Percentiles rank a stretch among this genome's conserved stretches.
These are phyloP conservation scores for Lasioglossum lativentre DNA, from an alignment of 2,888 invertebrate genomes.

Conservation along the genomic window DNA sequence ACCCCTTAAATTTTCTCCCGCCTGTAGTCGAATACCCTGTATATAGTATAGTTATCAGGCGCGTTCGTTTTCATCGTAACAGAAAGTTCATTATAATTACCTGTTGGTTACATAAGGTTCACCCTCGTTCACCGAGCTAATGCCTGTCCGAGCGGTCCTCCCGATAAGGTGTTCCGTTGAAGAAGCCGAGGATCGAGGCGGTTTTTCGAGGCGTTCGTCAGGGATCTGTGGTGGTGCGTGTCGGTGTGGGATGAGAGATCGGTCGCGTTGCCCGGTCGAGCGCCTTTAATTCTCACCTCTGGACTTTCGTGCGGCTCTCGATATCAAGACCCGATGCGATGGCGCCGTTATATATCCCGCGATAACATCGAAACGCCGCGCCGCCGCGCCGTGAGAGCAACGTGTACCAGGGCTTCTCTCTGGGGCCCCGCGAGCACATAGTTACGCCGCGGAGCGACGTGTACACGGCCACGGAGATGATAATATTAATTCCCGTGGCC, in stretches of 20 bases:
- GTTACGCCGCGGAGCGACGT: constrained; percentile 50
- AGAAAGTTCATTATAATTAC: background rate
- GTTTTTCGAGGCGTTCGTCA: background rate
- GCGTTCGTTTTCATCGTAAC: background rate
- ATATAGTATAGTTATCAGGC: background rate
- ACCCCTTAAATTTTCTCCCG: too few relatives aligned
- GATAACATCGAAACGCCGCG: constrained; percentile 71
- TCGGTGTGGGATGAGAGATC: constrained; percentile 44
- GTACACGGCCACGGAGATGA: constrained; percentile 40
- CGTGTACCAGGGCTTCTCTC: constrained; percentile 40
- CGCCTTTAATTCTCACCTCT: constrained; percentile 69
- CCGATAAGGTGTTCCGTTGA: background rate
- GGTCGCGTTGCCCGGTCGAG: constrained; percentile 48
- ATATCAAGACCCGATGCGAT: constrained; percentile 65
- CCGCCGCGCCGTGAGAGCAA: constrained; percentile 66
- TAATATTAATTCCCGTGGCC: constrained; percentile 64
- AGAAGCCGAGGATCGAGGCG: background rate
- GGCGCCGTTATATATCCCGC: constrained; percentile 69
- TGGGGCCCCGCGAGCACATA: constrained; percentile 36
- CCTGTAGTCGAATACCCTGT: too few relatives aligned
- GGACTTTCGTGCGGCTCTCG: constrained; percentile 64
- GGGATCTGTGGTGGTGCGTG: constrained; percentile 1
- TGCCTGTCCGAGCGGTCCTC: background rate
- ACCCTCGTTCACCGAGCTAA: background rate
- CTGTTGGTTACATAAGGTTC: constrained; percentile 10